Evolutionary conservation across 2,888 invertebrate genomes (phyloP).

Genomic region (Cyaniris semiargus): DNA sequence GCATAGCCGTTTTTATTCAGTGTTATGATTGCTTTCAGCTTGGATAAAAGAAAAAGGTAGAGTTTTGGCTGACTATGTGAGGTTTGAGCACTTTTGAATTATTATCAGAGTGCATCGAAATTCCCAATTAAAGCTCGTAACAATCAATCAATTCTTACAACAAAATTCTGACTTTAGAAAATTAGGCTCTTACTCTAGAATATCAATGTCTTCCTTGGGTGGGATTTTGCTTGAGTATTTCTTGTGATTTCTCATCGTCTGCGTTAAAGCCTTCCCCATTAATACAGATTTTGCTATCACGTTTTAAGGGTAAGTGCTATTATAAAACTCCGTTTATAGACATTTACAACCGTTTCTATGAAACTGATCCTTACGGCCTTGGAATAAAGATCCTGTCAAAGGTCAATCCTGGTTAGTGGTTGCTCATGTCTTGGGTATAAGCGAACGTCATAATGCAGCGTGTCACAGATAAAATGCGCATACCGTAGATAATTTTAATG

Average conservation of each 20-base stretch:
- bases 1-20: slow-evolving; percentile 7
- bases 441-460: slow-evolving; percentile 48
- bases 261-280: slow-evolving; percentile 33
- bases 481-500: slow-evolving; percentile 65
- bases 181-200: not conserved
- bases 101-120: not conserved
- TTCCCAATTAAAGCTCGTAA: not conserved
- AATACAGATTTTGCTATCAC: slow-evolving; percentile 46
- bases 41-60: not conserved
- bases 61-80: not conserved
- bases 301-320: not conserved
- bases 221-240: not conserved
- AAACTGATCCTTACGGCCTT: not conserved
- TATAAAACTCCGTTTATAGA: not conserved
- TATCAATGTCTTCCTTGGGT: not conserved
- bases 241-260: not conserved
- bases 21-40: not conserved
- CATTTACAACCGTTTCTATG: not conserved
- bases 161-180: too few species aligned
- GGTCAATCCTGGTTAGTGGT: slow-evolving; percentile 51
- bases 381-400: slow-evolving; percentile 48
- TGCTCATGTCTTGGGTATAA: slow-evolving; percentile 55
- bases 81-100: not conserved
- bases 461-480: slow-evolving; percentile 49
- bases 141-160: too few species aligned